A percentile compares a stretch with the other conserved stretches of the same genome.
These are phyloP conservation scores for Lemur catta DNA, from an alignment of 2,797 vertebrate species.

Conservation along the genomic window DNA sequence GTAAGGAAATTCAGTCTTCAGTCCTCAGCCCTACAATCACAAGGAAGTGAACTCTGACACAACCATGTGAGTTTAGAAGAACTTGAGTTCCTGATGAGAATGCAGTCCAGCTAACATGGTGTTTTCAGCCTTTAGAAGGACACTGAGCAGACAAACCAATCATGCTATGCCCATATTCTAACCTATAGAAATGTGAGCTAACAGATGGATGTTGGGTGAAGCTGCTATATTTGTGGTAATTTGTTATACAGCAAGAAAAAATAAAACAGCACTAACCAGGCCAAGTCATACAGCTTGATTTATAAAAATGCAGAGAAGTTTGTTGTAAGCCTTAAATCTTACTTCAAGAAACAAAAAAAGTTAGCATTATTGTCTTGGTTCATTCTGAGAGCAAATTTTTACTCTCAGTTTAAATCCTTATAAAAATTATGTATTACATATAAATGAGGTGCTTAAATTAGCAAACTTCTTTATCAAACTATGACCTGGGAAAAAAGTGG, in stretches of 20 bases:
- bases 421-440: neutral
- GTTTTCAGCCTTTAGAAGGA: neutral
- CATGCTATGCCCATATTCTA: neutral
- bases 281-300: neutral
- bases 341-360: neutral
- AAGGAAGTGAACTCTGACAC: neutral
- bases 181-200: neutral
- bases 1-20: neutral
- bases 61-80: neutral
- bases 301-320: neutral
- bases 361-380: neutral
- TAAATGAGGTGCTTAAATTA: slow-evolving; percentile 13
- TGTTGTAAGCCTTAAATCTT: neutral
- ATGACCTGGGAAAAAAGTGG: neutral
- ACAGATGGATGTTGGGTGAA: neutral
- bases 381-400: neutral
- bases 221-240: neutral
- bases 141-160: neutral
- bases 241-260: neutral
- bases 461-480: neutral
- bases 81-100: neutral
- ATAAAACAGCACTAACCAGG: neutral
- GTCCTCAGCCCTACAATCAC: neutral
- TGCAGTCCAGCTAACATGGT: neutral
- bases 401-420: neutral